phyloP scores from a whole-genome alignment of 1,140 invertebrate genomes.

The Drosophila saltans region DNA sequence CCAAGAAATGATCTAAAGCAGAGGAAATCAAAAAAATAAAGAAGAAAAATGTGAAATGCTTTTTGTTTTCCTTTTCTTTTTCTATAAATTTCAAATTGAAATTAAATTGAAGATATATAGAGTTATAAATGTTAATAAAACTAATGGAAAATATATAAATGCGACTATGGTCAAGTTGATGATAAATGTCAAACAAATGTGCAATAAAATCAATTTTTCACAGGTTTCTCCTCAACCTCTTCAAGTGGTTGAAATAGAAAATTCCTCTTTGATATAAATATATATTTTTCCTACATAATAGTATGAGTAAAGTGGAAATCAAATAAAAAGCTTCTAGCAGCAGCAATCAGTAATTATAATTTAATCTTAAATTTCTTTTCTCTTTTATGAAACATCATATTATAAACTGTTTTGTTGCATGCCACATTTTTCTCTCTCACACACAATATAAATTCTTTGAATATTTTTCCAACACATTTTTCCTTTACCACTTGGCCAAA shows the following conservation, averaged over 20 bases:
- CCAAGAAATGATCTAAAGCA: conserved; percentile 55
- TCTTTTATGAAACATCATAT: neutral
- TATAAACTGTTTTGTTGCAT: neutral
- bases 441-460: conserved; percentile 22
- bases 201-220: conserved; percentile 39
- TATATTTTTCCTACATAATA: neutral
- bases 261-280: conserved; percentile 21
- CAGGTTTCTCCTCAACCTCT: neutral
- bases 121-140: conserved; percentile 37
- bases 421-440: neutral
- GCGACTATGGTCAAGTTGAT: neutral
- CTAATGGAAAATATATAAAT: conserved; percentile 36
- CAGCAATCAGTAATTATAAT: conserved; percentile 1
- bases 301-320: conserved; percentile 12
- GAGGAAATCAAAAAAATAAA: conserved; percentile 1
- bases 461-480: conserved; percentile 37
- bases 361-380: conserved; percentile 15
- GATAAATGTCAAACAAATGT: conserved; percentile 26
- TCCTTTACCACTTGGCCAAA: neutral
- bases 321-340: conserved; percentile 2
- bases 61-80: conserved; percentile 23
- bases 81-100: conserved; percentile 37
- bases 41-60: conserved; percentile 18
- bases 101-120: conserved; percentile 51
- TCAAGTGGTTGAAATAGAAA: neutral